Percentiles rank a stretch among this genome's conserved stretches.
These are phyloP conservation scores for Gila robusta DNA, from an alignment of 2,797 vertebrate species.

Conservation along the genomic window DNA sequence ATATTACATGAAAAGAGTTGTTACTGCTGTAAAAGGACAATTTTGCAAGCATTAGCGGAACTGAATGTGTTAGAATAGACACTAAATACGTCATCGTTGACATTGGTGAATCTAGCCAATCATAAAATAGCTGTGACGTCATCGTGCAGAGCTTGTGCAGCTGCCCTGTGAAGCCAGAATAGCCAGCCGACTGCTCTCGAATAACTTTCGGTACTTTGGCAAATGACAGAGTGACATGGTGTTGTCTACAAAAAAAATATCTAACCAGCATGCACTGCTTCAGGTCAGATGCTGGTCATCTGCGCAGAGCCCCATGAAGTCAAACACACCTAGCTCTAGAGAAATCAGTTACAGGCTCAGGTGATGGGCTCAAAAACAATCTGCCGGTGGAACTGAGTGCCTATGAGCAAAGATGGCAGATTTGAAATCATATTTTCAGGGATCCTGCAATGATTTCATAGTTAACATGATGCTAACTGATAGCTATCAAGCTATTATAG, in stretches of 20 bases:
- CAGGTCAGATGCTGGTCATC: neutral
- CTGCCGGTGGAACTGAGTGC: neutral
- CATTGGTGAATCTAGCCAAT: too few species aligned
- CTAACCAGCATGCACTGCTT: neutral
- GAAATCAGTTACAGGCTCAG: neutral
- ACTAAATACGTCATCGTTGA: neutral
- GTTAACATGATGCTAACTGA: neutral
- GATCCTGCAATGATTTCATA: neutral
- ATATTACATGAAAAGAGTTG: neutral
- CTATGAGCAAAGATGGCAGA: neutral
- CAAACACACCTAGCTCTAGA: neutral
- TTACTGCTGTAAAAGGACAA: neutral
- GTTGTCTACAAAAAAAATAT: neutral
- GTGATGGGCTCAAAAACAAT: neutral
- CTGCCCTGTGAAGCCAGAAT: neutral
- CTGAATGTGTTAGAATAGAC: neutral
- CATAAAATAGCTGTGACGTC: too few species aligned
- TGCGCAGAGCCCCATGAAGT: neutral
- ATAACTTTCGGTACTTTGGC: neutral
- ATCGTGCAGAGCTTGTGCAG: too few species aligned
- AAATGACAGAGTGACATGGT: neutral
- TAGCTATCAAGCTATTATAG: neutral
- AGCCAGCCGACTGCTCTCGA: neutral
- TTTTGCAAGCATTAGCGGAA: neutral
- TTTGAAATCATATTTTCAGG: neutral